Evolutionary conservation across 30 jellyfish, hydroid and myxozoan species (phyloP).

Genomic region (Pseudorhiza aurosa): DNA sequence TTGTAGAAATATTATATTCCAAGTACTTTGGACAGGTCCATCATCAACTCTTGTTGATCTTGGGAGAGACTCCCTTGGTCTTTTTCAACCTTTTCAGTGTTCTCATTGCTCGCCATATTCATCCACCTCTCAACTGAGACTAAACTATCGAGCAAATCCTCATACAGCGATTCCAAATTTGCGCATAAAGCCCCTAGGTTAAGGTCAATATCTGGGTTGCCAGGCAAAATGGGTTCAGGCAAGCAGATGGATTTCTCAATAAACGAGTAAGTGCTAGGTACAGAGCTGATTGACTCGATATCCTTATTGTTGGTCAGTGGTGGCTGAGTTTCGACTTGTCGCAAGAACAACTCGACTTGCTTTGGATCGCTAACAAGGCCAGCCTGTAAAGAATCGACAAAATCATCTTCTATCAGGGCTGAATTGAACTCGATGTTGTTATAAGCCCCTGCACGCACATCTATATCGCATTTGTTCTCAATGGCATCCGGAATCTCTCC

Average conservation of each 20-base stretch:
- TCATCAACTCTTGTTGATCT: conserved; percentile 42
- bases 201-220: conserved; percentile 25
- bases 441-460: neutral
- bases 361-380: conserved; percentile 68
- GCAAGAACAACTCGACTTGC: conserved; percentile 71
- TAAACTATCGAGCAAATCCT: conserved; percentile 59
- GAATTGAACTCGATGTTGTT: neutral
- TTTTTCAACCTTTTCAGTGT: neutral
- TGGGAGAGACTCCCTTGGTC: conserved; percentile 11
- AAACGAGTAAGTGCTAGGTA: conserved; percentile 15
- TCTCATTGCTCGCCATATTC: conserved; percentile 41
- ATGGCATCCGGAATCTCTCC: neutral
- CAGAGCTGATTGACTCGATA: neutral
- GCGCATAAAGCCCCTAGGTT: conserved; percentile 55
- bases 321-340: conserved; percentile 63
- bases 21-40: conserved; percentile 33
- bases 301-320: conserved; percentile 15
- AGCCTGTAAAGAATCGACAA: conserved; percentile 4
- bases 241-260: conserved; percentile 35
- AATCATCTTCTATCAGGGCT: too few species aligned
- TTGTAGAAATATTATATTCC: neutral
- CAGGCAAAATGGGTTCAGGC: conserved; percentile 31
- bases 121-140: conserved; percentile 75
- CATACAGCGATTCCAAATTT: conserved; percentile 63
- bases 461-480: too few species aligned